Percentiles rank a stretch among this genome's conserved stretches.
Conservation (phyloP, 2,797 vertebrate species). For the Phoxinus dragarum region DNA sequence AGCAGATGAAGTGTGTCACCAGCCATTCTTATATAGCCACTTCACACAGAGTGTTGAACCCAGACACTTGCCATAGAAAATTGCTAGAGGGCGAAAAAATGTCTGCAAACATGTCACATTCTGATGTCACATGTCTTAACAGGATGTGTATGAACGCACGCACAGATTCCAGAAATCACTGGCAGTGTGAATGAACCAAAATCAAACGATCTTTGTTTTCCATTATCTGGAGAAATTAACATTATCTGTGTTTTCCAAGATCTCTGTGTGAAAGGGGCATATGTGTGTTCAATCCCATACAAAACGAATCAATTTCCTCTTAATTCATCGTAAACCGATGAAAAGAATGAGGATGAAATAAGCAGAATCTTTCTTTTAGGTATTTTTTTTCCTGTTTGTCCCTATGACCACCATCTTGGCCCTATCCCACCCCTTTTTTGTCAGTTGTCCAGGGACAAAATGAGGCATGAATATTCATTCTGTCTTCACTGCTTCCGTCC, state of each 20-base stretch:
- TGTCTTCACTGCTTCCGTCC: constrained; percentile 45
- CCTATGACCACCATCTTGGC: constrained; percentile 41
- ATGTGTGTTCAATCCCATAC: not conserved
- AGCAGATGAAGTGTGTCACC: not conserved
- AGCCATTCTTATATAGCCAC: not conserved
- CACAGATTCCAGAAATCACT: no score
- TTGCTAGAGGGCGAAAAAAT: no score
- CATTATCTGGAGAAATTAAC: no score
- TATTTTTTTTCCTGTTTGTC: not conserved
- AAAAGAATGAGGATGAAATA: not conserved
- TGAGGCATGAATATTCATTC: constrained; percentile 61
- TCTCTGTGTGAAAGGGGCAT: no score
- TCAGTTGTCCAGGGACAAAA: constrained; percentile 51
- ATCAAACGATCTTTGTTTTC: no score
- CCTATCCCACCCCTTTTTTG: constrained; percentile 48
- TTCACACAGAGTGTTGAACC: no score
- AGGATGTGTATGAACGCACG: no score
- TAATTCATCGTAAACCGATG: not conserved
- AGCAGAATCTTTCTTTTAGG: not conserved
- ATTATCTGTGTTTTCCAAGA: no score
- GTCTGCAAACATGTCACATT: no score
- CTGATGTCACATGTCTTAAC: no score
- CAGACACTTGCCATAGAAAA: no score
- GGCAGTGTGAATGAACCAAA: no score
- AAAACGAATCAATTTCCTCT: not conserved